These are phyloP conservation scores for Phyllotis vaccarum DNA, from an alignment of 2,797 vertebrate species.

Conservation along the genomic window DNA sequence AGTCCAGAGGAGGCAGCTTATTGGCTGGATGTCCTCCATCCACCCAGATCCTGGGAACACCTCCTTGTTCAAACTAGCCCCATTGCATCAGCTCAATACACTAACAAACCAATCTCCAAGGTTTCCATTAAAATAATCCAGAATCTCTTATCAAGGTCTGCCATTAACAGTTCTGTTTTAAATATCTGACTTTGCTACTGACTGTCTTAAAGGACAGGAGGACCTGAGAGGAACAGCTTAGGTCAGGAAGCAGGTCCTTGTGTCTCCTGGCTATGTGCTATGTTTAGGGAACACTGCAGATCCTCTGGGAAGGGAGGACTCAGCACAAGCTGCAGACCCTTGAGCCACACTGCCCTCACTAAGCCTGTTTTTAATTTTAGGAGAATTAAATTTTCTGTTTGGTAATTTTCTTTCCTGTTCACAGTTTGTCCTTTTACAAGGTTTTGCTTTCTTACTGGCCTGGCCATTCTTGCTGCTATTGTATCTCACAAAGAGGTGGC, in stretches of 20 bases:
- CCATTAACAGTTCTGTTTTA: neutral
- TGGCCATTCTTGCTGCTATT: constrained; percentile 64
- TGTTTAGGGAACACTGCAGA: neutral
- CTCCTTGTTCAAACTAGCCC: neutral
- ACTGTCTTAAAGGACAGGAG: neutral
- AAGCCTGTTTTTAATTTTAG: constrained; percentile 44
- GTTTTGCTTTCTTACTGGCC: constrained; percentile 75
- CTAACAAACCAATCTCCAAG: neutral
- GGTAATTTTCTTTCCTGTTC: constrained; percentile 47
- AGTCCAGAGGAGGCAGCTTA: neutral
- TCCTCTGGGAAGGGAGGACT: neutral
- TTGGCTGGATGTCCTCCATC: neutral
- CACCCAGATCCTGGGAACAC: fast-evolving
- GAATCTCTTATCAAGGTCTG: neutral
- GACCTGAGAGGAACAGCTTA: neutral
- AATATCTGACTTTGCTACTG: neutral
- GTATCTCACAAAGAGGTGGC: constrained; percentile 59
- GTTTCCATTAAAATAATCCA: constrained; percentile 41
- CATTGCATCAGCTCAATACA: neutral
- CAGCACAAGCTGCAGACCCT: neutral
- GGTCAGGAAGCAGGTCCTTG: neutral
- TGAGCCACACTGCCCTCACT: neutral
- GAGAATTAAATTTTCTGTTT: constrained; percentile 56
- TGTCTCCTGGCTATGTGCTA: fast-evolving
- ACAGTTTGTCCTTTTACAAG: constrained; percentile 51